Base-by-base conservation (phyloP, 2,888 invertebrate species). In the Orgyia antiqua region DNA sequence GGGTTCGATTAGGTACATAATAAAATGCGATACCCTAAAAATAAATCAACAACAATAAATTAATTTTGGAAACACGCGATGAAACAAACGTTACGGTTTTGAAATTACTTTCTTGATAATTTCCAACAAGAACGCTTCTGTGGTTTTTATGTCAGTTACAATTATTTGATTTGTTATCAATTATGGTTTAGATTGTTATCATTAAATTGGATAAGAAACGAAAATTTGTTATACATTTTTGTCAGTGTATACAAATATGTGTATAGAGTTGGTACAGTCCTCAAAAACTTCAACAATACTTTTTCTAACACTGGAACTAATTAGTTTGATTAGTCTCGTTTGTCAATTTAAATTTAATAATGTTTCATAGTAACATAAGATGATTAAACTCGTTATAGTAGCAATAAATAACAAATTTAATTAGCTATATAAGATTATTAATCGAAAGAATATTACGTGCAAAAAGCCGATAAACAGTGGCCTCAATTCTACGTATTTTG, bases 61-160 rank as follows among this genome's bases (percentile, higher is more conserved):
- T 78, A 80, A 83, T 77, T 78, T 77, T 46, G 58, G 45, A 42
- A 72, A 62, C 84, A 86, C 84, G 84, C 84, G 74, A 84, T 67
- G 64, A 40, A 61, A 63, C 62, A 65, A 47, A 56, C 67, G 62
- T 72, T 72, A 76, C 63, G 61, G 57, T 68, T 69, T 63, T 62
- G 57, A 66, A 78, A 80, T 71, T 67, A 62, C 62, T 64, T 63
- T 66, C 66, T 61, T 65, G 62, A 66, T 72, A 69, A 71, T 63
- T 70, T 70, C 56, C 62, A 58, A 63, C 53, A 52, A 52, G 55
- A 58, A 44, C 52, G 65, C 51, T 63, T 67, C 62, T 72, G 72
- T 68, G 70, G 72, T 69, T 72, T 54, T 63, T 55, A 64, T 58
- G 65, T 61, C 65, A 56, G 60, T 63, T 64, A 64, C 58, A 56